A percentile compares a stretch with the other conserved stretches of the same genome.
Conservation (phyloP, 2,113 vertebrate genomes). For the Hydrolagus affinis region DNA sequence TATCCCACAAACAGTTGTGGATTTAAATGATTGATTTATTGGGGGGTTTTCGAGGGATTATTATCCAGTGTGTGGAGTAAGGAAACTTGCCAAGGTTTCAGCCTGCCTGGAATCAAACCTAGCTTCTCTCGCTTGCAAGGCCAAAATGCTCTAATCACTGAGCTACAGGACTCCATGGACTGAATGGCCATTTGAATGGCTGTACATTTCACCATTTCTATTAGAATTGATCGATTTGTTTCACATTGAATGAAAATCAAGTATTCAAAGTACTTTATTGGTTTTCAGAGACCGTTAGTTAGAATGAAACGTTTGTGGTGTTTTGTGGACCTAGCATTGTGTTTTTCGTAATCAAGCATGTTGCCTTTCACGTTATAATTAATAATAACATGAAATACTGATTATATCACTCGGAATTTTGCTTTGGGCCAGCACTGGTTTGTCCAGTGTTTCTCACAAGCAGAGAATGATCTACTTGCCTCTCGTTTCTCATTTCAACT, state of each 20-base stretch:
- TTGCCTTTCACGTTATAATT: background rate
- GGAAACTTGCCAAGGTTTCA: too few species aligned
- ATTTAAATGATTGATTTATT: too few species aligned
- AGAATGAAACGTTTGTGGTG: background rate
- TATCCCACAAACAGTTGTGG: too few species aligned
- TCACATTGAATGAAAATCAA: background rate
- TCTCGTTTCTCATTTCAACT: background rate
- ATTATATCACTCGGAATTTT: slow-evolving; percentile 5
- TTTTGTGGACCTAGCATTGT: background rate
- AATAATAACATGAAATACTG: too few species aligned
- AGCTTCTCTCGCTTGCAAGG: too few species aligned
- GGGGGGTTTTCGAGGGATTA: too few species aligned
- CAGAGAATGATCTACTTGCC: background rate
- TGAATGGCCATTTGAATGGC: too few species aligned
- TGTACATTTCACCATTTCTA: too few species aligned
- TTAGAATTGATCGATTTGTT: background rate
- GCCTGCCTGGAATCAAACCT: too few species aligned
- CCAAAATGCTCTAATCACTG: too few species aligned
- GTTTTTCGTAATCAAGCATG: background rate
- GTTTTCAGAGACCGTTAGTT: background rate
- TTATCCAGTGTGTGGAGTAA: too few species aligned
- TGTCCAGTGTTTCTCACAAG: background rate
- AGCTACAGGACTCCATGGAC: too few species aligned
- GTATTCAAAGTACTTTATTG: background rate
- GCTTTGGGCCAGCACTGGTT: background rate